Percentiles rank a stretch among this genome's conserved stretches.
phyloP scores from a whole-genome alignment of 2,888 invertebrate genomes.

The Pseudoips prasinana region DNA sequence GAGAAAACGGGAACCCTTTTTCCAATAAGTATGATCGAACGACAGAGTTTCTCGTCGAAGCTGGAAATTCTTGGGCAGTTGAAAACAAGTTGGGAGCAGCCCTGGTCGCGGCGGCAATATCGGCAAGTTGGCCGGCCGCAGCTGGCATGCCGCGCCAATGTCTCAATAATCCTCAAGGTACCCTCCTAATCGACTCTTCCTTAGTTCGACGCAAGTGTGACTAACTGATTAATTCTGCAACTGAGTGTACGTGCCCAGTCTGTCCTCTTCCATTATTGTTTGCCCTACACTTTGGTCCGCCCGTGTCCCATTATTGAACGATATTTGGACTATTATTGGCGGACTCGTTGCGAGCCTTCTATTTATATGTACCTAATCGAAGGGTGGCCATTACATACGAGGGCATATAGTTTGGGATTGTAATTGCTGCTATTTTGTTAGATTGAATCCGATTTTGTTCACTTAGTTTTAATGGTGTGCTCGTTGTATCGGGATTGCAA shows the following conservation, averaged over 20 bases:
- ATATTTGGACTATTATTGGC: slow-evolving; percentile 72
- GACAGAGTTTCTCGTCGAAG: slow-evolving; percentile 60
- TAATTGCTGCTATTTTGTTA: slow-evolving; percentile 72
- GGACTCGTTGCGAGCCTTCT: slow-evolving; percentile 49
- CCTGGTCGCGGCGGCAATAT: slow-evolving; percentile 68
- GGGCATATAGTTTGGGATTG: slow-evolving; percentile 64
- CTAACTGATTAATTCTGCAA: slow-evolving; percentile 80
- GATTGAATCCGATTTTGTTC: slow-evolving; percentile 63
- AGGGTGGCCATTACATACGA: slow-evolving; percentile 60
- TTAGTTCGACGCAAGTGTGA: slow-evolving; percentile 77
- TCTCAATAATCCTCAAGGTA: slow-evolving; percentile 80
- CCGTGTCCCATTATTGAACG: slow-evolving; percentile 68
- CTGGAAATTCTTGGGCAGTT: slow-evolving; percentile 70
- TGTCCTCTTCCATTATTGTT: slow-evolving; percentile 68
- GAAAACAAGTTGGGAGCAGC: slow-evolving; percentile 71
- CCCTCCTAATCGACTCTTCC: slow-evolving; percentile 80
- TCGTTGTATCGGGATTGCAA: slow-evolving; percentile 42
- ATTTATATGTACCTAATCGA: slow-evolving; percentile 69
- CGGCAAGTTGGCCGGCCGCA: slow-evolving; percentile 71
- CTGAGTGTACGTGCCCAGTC: slow-evolving; percentile 69
- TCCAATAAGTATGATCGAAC: slow-evolving; percentile 71
- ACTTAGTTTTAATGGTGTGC: slow-evolving; percentile 54
- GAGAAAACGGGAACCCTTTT: slow-evolving; percentile 52
- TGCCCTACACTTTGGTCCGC: slow-evolving; percentile 61
- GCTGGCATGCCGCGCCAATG: slow-evolving; percentile 73